These are phyloP conservation scores for Quadroppia sp. DNA, from an alignment of 2,888 invertebrate species.

Conservation along the genomic window DNA sequence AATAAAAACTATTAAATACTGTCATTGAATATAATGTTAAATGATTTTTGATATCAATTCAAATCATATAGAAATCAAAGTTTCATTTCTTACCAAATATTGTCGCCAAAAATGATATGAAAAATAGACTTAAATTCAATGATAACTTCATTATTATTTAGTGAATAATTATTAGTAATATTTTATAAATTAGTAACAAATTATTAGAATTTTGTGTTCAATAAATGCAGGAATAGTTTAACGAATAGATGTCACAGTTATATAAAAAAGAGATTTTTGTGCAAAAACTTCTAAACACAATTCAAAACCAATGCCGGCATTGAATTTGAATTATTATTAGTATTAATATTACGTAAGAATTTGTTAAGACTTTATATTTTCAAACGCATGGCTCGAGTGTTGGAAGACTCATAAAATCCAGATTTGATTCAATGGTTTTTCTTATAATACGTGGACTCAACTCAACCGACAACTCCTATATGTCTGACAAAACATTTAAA, in stretches of 20 bases:
- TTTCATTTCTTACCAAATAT: not conserved
- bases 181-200: too few species aligned
- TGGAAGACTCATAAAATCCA: not conserved
- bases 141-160: not conserved
- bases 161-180: not conserved
- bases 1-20: not conserved
- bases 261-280: not conserved
- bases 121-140: not conserved
- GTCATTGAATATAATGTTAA: not conserved
- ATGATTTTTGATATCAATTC: not conserved
- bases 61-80: not conserved
- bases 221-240: not conserved
- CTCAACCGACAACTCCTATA: not conserved
- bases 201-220: not conserved
- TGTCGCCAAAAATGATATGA: not conserved
- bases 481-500: not conserved
- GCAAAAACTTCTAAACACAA: not conserved
- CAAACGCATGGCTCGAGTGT: conserved; percentile 3
- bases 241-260: not conserved
- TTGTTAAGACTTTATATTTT: not conserved
- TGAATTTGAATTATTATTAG: not conserved
- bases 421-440: not conserved
- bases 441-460: not conserved
- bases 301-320: not conserved
- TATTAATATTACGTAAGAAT: not conserved